Evolutionary conservation across 1,140 invertebrate species (phyloP).

Genomic region (Aphelenchoides fujianensis): DNA sequence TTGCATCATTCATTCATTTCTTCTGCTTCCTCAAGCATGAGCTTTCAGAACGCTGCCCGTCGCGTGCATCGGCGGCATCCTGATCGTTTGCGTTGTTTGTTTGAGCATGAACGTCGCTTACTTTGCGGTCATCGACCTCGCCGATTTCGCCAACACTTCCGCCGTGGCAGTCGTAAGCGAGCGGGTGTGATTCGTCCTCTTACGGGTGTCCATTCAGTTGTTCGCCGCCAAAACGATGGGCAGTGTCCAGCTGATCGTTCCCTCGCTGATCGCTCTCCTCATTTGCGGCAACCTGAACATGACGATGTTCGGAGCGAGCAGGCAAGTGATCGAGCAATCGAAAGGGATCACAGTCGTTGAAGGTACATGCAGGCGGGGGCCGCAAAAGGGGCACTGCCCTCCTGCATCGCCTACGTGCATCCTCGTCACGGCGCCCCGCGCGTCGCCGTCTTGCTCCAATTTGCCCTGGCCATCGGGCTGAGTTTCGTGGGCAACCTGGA

Average conservation of each 20-base stretch:
- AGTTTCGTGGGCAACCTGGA: conserved; percentile 28
- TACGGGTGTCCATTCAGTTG: conserved; percentile 13
- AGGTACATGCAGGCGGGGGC: conserved; percentile 30
- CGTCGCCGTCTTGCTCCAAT: conserved; percentile 17
- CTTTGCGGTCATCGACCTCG: conserved; percentile 28
- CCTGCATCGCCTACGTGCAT: conserved; percentile 16
- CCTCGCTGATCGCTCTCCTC: conserved; percentile 38
- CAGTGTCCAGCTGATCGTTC: conserved; percentile 40
- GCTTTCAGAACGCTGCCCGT: conserved; percentile 28
- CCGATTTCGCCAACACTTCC: background rate
- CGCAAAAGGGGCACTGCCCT: conserved; percentile 17
- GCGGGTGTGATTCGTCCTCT: no score
- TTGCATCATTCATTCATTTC: no score
- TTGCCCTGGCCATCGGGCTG: conserved; percentile 16
- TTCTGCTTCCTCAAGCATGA: background rate
- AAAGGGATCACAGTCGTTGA: no score
- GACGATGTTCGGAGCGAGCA: conserved; percentile 42
- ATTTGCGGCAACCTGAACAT: conserved; percentile 47
- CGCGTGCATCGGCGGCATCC: conserved; percentile 28
- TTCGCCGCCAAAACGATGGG: conserved; percentile 37
- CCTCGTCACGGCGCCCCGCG: conserved; percentile 18
- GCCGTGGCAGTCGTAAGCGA: conserved; percentile 35
- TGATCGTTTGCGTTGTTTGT: conserved; percentile 29
- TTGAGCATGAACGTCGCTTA: conserved; percentile 34
- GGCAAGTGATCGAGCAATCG: background rate